phyloP scores from a whole-genome alignment of 2,888 invertebrate genomes.

The Lomographa bimaculata region DNA sequence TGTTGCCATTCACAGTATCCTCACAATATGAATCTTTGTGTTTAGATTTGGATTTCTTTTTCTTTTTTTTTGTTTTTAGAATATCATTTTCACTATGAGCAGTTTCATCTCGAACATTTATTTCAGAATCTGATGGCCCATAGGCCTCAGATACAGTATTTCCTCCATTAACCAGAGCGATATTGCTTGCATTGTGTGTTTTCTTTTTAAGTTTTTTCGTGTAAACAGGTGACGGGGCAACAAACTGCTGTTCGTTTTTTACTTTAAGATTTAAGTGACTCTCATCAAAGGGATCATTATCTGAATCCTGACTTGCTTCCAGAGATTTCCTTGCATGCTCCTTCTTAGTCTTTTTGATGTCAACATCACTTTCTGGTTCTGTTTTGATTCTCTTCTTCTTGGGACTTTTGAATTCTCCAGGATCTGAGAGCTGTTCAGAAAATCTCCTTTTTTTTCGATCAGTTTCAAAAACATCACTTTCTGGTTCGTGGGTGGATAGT shows the following conservation, averaged over 20 bases:
- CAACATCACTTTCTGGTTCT: conserved; percentile 54
- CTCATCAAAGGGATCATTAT: conserved; percentile 10
- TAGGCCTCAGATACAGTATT: too few species aligned
- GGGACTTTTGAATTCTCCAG: conserved; percentile 17
- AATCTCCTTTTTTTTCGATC: conserved; percentile 25
- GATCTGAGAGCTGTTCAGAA: conserved; percentile 24
- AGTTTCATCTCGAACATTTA: conserved; percentile 9
- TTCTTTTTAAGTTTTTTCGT: conserved; percentile 31
- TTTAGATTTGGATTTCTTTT: conserved; percentile 39
- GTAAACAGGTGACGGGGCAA: conserved; percentile 19
- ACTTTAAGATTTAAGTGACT: conserved; percentile 44
- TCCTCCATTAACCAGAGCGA: too few species aligned
- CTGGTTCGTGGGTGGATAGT: conserved; percentile 5
- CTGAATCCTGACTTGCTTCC: too few species aligned
- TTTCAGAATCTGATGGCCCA: too few species aligned
- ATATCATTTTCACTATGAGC: conserved; percentile 19
- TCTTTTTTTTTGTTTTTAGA: conserved; percentile 38
- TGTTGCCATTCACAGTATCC: conserved; percentile 11
- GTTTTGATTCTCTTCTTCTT: conserved; percentile 42
- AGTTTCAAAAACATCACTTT: too few species aligned
- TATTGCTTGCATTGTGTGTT: conserved; percentile 38
- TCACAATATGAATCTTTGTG: conserved; percentile 17
- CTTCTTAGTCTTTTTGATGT: conserved; percentile 38
- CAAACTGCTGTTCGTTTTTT: conserved; percentile 45
- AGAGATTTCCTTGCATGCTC: conserved; percentile 18